These are phyloP conservation scores for Agrypnus murinus DNA, from an alignment of 2,888 invertebrate species.

Conservation along the genomic window DNA sequence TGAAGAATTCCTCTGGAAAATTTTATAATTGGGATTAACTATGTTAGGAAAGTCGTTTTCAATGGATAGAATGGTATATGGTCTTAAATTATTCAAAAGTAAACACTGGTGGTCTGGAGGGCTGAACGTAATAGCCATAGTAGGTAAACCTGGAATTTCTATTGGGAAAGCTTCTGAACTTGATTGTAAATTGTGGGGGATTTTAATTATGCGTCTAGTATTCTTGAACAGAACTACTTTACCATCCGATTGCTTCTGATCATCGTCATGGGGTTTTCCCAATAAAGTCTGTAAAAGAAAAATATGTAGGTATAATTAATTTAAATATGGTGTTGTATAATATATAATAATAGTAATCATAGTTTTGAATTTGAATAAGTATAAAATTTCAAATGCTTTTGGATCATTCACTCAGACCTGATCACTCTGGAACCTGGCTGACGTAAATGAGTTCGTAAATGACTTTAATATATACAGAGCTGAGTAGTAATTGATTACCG, in stretches of 20 bases:
- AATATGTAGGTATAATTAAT: conserved; percentile 25
- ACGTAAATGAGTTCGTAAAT: no score
- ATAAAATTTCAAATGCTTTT: no score
- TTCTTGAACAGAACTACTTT: conserved; percentile 81
- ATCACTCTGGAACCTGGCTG: no score
- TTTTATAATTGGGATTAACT: background rate
- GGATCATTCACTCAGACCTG: no score
- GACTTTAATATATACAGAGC: no score
- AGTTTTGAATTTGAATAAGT: no score
- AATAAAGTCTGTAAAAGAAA: conserved; percentile 72
- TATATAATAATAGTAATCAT: no score
- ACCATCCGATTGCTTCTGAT: conserved; percentile 75
- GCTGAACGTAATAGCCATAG: conserved; percentile 69
- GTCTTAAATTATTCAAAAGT: conserved; percentile 59
- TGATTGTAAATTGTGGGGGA: conserved; percentile 72
- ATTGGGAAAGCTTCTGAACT: conserved; percentile 66
- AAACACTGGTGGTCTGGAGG: conserved; percentile 64
- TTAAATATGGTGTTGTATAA: no score
- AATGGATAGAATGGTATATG: conserved; percentile 56
- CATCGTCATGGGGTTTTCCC: conserved; percentile 74
- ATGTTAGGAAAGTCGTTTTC: conserved; percentile 53
- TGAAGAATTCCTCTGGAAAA: conserved; percentile 17
- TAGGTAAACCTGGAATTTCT: conserved; percentile 69
- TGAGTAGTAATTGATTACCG: no score
- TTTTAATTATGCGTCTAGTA: conserved; percentile 82